Percentiles rank a stretch among this genome's conserved stretches.
phyloP scores from a whole-genome alignment of 2,797 vertebrate genomes.

The Yasuhikotakia modesta region DNA sequence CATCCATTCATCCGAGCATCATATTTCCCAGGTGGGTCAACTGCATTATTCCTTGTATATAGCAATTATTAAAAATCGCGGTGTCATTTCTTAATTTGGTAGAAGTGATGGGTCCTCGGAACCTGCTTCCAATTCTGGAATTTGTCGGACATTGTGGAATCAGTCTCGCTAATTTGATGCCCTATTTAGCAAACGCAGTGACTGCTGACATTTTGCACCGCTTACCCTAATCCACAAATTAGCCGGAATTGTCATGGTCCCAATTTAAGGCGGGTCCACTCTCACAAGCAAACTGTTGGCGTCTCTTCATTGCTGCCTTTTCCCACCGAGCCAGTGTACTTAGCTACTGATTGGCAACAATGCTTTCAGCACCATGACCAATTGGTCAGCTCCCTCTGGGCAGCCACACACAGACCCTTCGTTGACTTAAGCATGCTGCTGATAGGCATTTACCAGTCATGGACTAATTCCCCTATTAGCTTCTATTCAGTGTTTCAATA shows the following conservation, averaged over 20 bases:
- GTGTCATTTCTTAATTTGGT: conserved; percentile 54
- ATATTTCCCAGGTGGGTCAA: conserved; percentile 88
- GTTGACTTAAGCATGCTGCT: conserved; percentile 68
- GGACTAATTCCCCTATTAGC: conserved; percentile 81
- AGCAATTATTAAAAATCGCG: not conserved
- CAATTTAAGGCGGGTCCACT: conserved; percentile 84
- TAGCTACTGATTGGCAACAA: conserved; percentile 80
- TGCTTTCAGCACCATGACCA: conserved; percentile 86
- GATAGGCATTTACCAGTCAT: conserved; percentile 81
- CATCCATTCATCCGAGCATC: conserved; percentile 93
- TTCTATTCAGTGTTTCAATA: conserved; percentile 73
- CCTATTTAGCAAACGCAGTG: conserved; percentile 86
- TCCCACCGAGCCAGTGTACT: conserved; percentile 85
- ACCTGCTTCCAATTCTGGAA: conserved; percentile 77
- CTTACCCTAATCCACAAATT: conserved; percentile 90
- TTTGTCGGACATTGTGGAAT: conserved; percentile 80
- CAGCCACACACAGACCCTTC: conserved; percentile 73
- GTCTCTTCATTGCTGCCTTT: conserved; percentile 78
- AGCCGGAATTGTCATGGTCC: conserved; percentile 89
- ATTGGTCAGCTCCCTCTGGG: conserved; percentile 83
- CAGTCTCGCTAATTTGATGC: conserved; percentile 88
- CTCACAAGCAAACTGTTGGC: conserved; percentile 76
- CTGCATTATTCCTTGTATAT: not conserved
- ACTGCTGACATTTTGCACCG: conserved; percentile 88
- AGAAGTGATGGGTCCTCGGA: conserved; percentile 63